Percentiles rank a stretch among this genome's conserved stretches.
These are phyloP conservation scores for Leptatherina wallacei DNA, from an alignment of 2,797 vertebrate genomes.

Conservation along the genomic window DNA sequence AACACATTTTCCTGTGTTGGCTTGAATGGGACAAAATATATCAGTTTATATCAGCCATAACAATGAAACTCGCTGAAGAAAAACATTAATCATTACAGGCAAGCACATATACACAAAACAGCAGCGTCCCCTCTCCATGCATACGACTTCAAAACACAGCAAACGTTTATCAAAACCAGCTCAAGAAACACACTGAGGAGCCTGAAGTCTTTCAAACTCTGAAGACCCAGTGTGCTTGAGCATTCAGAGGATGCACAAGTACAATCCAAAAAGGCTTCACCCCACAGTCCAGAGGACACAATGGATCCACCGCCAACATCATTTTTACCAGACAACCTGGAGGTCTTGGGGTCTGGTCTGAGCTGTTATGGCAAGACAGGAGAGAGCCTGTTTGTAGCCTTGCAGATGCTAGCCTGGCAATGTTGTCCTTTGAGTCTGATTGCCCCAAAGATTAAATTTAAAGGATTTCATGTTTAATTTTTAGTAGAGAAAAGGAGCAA, in stretches of 20 bases:
- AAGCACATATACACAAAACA: not conserved
- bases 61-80: not conserved
- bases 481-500: not conserved
- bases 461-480: constrained; percentile 4
- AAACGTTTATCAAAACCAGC: not conserved
- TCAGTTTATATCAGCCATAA: not conserved
- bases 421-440: not conserved
- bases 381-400: not conserved
- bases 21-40: not conserved
- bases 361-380: not conserved
- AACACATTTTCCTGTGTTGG: not conserved
- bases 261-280: not conserved
- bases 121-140: not conserved
- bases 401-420: not conserved
- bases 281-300: not conserved
- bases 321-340: not conserved
- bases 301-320: not conserved
- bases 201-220: not conserved
- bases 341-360: not conserved
- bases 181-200: not conserved
- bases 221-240: not conserved
- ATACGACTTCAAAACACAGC: not conserved
- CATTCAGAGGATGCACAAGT: not conserved
- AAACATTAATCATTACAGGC: not conserved
- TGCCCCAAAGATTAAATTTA: not conserved